Evolutionary conservation across 2,888 invertebrate species (phyloP).

Genomic region (Megaustenia siamemsis): DNA sequence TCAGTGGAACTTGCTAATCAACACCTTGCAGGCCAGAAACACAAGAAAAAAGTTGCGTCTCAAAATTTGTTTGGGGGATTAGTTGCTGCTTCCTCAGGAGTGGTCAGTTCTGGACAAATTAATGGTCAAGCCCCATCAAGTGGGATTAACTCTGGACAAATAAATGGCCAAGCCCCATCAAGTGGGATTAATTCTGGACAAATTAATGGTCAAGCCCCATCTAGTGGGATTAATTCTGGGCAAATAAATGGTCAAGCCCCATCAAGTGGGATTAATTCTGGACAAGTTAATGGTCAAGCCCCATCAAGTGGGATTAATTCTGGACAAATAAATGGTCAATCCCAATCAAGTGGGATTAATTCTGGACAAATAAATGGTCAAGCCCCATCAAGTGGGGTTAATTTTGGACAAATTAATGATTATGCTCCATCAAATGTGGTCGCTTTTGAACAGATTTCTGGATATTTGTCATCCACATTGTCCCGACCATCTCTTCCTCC

Average conservation of each 20-base stretch:
- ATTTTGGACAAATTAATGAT: not conserved
- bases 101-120: not conserved
- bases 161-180: not conserved
- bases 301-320: not conserved
- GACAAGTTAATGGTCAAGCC: not conserved
- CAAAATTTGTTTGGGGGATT: no score
- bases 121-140: not conserved
- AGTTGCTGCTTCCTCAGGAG: no score
- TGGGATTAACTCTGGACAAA: not conserved
- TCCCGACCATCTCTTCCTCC: not conserved
- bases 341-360: not conserved
- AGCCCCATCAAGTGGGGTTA: no score
- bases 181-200: not conserved
- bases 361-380: not conserved
- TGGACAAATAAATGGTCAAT: not conserved
- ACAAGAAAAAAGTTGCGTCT: conserved; percentile 56
- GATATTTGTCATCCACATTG: not conserved
- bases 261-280: not conserved
- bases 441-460: not conserved
- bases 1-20: conserved; percentile 56
- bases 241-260: not conserved
- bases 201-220: not conserved
- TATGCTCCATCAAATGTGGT: not conserved
- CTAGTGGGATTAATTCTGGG: not conserved
- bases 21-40: conserved; percentile 60